These are phyloP conservation scores for Planiliza haematocheilus DNA, from an alignment of 2,113 vertebrate species.

Conservation along the genomic window DNA sequence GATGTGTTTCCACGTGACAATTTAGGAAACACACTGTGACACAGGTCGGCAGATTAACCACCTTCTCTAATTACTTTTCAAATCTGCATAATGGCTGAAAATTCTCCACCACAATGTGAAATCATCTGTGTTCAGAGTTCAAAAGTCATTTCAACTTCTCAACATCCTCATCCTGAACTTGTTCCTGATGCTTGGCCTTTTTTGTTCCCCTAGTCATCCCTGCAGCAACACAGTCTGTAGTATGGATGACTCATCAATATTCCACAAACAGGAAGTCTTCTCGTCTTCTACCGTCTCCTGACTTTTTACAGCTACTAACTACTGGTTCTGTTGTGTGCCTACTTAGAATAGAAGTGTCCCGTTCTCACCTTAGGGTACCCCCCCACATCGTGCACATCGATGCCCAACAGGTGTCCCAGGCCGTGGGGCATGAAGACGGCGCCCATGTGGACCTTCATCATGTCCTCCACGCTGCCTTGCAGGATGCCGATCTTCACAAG, in stretches of 20 bases:
- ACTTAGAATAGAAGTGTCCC: not conserved
- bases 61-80: conserved; percentile 1
- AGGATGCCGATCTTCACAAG: conserved; percentile 89
- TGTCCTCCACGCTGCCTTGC: conserved; percentile 88
- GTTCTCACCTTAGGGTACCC: conserved; percentile 93
- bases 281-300: not conserved
- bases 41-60: not conserved
- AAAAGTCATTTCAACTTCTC: conserved; percentile 15
- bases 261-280: not conserved
- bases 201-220: conserved; percentile 16
- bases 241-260: conserved; percentile 44
- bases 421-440: conserved; percentile 97
- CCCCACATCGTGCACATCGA: conserved; percentile 97
- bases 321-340: not conserved
- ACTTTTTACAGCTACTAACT: not conserved
- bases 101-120: conserved; percentile 28
- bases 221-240: not conserved
- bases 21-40: too few species aligned
- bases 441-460: conserved; percentile 93
- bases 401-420: conserved; percentile 95
- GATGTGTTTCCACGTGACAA: not conserved
- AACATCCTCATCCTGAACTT: conserved; percentile 33
- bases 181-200: conserved; percentile 23
- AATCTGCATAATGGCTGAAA: not conserved
- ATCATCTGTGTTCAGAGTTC: conserved; percentile 13